Conservation (phyloP, 2,113 vertebrate genomes). For the Illadopsis cleaveri region DNA sequence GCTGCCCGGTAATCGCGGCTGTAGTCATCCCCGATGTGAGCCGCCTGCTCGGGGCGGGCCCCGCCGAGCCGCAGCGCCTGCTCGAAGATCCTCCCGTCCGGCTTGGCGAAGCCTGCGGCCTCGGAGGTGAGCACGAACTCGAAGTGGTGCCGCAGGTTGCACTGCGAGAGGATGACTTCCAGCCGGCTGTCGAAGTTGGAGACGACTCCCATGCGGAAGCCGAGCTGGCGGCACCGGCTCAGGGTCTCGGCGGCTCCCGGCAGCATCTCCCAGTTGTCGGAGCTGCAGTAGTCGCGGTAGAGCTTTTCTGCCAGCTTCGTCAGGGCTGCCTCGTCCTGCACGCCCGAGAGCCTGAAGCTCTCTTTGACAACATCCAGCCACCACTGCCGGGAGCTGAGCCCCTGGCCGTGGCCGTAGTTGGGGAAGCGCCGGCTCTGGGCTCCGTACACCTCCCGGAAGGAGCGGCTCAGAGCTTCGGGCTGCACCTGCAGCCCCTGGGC, state of each 20-base stretch:
- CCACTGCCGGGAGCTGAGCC: constrained; percentile 85
- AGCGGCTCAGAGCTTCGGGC: constrained; percentile 61
- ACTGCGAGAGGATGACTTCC: constrained; percentile 75
- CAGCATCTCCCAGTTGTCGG: constrained; percentile 84
- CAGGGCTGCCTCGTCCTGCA: constrained; percentile 71
- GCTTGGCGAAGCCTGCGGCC: constrained; percentile 81
- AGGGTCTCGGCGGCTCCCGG: constrained; percentile 79
- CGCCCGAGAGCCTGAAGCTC: constrained; percentile 81
- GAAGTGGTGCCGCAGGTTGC: constrained; percentile 82
- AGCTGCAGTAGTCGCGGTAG: constrained; percentile 79
- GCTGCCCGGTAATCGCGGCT: constrained; percentile 84
- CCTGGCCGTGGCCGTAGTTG: constrained; percentile 83
- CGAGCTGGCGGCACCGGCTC: constrained; percentile 71
- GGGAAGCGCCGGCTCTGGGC: constrained; percentile 77
- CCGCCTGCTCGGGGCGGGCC: constrained; percentile 59
- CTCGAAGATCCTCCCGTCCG: constrained; percentile 80
- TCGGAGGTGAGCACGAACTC: constrained; percentile 89
- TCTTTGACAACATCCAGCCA: constrained; percentile 81
- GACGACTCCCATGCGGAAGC: constrained; percentile 82
- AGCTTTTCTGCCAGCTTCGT: constrained; percentile 77
- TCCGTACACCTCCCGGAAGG: constrained; percentile 75
- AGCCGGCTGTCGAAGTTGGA: constrained; percentile 92
- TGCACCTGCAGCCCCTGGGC: constrained; percentile 75
- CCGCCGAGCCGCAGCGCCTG: constrained; percentile 76
- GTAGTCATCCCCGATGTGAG: constrained; percentile 87